These are phyloP conservation scores for Cyaniris semiargus DNA, from an alignment of 2,888 invertebrate genomes.

Conservation along the genomic window DNA sequence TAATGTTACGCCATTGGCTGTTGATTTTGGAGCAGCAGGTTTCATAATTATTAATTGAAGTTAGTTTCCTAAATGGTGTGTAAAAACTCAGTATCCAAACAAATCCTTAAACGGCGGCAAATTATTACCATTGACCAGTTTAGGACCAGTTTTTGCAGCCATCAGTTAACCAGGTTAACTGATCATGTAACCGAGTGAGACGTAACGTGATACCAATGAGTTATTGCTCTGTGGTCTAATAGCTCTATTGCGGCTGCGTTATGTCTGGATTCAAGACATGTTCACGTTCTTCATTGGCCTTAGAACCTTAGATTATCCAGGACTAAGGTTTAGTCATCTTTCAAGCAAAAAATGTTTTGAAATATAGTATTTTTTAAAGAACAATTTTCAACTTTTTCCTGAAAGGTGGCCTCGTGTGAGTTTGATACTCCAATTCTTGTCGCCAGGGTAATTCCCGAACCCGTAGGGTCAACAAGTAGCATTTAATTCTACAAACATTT, in stretches of 20 bases:
- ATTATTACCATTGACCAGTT: neutral
- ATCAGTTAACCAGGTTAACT: slow-evolving; percentile 1
- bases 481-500: no score
- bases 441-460: no score
- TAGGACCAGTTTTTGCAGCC: neutral
- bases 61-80: neutral
- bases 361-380: no score
- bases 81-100: neutral
- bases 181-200: slow-evolving; percentile 11
- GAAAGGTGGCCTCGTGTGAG: no score
- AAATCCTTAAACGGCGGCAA: slow-evolving; percentile 1
- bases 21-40: neutral
- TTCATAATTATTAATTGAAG: neutral
- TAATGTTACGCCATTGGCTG: neutral
- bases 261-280: neutral
- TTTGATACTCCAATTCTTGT: no score
- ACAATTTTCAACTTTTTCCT: no score
- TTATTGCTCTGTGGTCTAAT: neutral
- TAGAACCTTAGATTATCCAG: neutral
- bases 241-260: neutral
- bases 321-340: no score
- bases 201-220: slow-evolving; percentile 7
- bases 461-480: no score
- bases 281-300: neutral
- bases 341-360: no score